Base-by-base conservation (phyloP, 2,797 vertebrate genomes). In the Psittacula echo region DNA sequence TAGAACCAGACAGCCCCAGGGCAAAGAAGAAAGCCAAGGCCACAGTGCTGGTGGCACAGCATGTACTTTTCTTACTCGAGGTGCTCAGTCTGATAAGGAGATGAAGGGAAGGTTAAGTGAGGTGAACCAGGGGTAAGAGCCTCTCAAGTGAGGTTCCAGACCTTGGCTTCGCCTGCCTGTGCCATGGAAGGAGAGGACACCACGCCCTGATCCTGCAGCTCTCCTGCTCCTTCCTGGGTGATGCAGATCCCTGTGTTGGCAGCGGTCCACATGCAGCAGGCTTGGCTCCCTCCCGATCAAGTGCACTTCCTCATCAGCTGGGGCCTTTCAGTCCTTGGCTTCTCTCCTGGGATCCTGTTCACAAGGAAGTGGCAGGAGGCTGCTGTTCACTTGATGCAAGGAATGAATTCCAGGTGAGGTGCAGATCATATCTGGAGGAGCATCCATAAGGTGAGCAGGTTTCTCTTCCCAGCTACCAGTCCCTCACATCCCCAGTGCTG, bases 281-380 rank as follows among this genome's bases (percentile, higher is more conserved):
- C 37, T 17, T 8, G 19, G 73, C 65, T 65, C 4, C 2, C 32
- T 67, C 64, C 39, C 0, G 2, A 1, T 48, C 2, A 1, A 8
- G 47, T 13, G 19, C 9, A 5, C 24, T 29, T 84, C 71, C 75
- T 75, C 37, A 13, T 53, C 66, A 16, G 0, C 18, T 7, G 20
- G 13, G 11, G 9, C 51, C 24, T 24, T 16, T 19, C 27, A 27
- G 34, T 4, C 44, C 62, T 44, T 5, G 58, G 67, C 70, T 39
- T 41, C 47, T 67, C 32, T 42, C 34, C 72, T 29, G 6, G 3
- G 11, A 20, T 37, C 24, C 82, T 19, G 2, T 4, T 45, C 76
- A 13, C 32, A 20, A 39, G 41, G 51, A 30, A n/a, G 7, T 0
- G 19, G 7, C 0, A 0, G 26, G 26, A 72, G 42, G 44, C 37